Conservation (phyloP, 2,888 invertebrate species). For the Drosophila picticornis region DNA sequence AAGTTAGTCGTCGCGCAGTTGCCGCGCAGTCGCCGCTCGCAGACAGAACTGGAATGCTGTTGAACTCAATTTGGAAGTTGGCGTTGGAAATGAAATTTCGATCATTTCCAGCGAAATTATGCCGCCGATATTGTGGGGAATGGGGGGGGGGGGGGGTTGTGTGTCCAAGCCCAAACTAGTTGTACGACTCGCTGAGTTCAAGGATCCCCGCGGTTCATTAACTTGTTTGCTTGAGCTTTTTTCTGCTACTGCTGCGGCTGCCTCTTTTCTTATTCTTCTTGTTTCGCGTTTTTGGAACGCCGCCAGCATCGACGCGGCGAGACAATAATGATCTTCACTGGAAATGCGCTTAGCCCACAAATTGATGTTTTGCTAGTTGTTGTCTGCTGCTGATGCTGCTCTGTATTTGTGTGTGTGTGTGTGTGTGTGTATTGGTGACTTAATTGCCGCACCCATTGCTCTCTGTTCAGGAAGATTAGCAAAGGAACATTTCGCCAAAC, state of each 20-base stretch:
- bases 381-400: not conserved
- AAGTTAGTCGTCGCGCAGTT: slow-evolving; percentile 44
- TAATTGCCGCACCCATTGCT: slow-evolving; percentile 77
- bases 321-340: slow-evolving; percentile 78
- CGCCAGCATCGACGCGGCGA: slow-evolving; percentile 65
- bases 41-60: slow-evolving; percentile 71
- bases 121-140: slow-evolving; percentile 66
- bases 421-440: slow-evolving; percentile 57
- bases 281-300: slow-evolving; percentile 31
- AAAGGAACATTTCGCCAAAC: slow-evolving; percentile 38
- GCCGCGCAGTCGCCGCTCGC: slow-evolving; percentile 1
- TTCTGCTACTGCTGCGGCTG: not conserved
- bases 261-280: slow-evolving; percentile 6
- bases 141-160: not conserved
- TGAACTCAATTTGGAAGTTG: slow-evolving; percentile 64
- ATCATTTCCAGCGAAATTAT: slow-evolving; percentile 78
- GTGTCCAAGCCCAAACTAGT: slow-evolving; percentile 61
- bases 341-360: slow-evolving; percentile 57
- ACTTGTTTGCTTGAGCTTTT: slow-evolving; percentile 64
- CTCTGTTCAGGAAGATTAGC: slow-evolving; percentile 63
- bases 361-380: slow-evolving; percentile 18
- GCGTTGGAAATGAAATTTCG: slow-evolving; percentile 72
- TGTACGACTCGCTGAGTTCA: slow-evolving; percentile 64
- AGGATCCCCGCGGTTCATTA: slow-evolving; percentile 77
- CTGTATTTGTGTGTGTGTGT: not conserved